Evolutionary conservation across 2,113 vertebrate genomes (phyloP), one percentile per base, ranked within the genome.

Genomic region (Vanacampus margaritifer): DNA sequence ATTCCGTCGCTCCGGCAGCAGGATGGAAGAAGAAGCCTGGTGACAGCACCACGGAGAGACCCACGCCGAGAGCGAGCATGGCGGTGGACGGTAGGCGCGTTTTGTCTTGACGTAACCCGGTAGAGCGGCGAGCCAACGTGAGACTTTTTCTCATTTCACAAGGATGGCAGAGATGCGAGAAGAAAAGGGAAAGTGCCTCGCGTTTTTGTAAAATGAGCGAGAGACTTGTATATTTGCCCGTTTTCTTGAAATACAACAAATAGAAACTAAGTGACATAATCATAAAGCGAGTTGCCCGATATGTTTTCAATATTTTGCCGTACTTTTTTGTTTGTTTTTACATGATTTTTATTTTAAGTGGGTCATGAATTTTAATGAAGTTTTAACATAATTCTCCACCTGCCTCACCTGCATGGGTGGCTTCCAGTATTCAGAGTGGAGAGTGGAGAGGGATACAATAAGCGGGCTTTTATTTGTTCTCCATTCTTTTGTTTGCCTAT

Each of bases 51-150:
- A 91, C 91, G 88, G 88, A 91, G 83, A 86, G 88, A 88, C 87
- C 86, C 86, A 82, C 87, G 77, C 84, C 81, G 67, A 88, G 83
- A 91, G 90, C 90, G 77, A 85, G 70, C 21, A 93, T 93, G 91
- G 91, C 91, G 79, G 91, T 93, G 85, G 91, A 93, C 90, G 91
- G 91, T 93, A 91, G 84, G 91, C 68, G 79, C 80, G 66, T 73
- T 14, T 39, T 37, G 39, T 67, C 58, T 43, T 67, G 6, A 62
- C 35, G 53, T 26, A 41, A 62, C 60, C 54, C 26, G 54, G 54
- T 57, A 26, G n/a, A 57, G 54, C 53, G 1, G 26, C 26, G 12
- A 24, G 51, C 58, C 36, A n/a, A 41, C 2, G 36, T 8, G 3
- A 4, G 19, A 43, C 37, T 43, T 61, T 41, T 61, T 62, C 11